phyloP scores from a whole-genome alignment of 2,888 invertebrate genomes.

The Dryomyza anilis region DNA sequence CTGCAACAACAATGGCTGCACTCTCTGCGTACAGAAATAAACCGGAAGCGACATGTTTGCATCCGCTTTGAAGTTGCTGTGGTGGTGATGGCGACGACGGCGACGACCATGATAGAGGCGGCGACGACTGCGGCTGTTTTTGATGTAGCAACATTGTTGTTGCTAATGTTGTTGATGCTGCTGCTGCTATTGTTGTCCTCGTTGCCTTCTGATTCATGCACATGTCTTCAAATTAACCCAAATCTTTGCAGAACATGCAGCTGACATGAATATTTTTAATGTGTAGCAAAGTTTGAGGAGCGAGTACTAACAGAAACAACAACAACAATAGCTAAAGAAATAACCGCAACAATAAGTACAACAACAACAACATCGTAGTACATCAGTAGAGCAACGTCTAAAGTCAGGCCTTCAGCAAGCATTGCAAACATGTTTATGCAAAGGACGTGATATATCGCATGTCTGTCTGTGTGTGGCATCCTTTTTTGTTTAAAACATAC shows the following conservation, averaged over 20 bases:
- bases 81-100: too few species aligned
- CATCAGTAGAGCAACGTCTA: not conserved
- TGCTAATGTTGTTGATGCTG: not conserved
- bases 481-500: too few species aligned
- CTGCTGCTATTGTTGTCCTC: conserved; percentile 11
- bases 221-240: conserved; percentile 46
- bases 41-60: not conserved
- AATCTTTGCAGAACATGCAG: conserved; percentile 45
- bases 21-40: not conserved
- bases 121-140: not conserved
- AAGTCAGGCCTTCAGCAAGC: not conserved
- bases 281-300: conserved; percentile 1
- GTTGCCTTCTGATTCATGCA: conserved; percentile 17
- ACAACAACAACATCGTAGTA: not conserved
- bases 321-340: not conserved
- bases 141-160: not conserved
- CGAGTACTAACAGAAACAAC: not conserved
- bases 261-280: conserved; percentile 45
- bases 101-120: too few species aligned
- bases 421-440: not conserved
- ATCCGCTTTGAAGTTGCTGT: too few species aligned
- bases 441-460: not conserved
- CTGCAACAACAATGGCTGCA: too few species aligned
- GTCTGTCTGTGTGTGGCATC: too few species aligned
- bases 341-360: not conserved